Conservation (phyloP, 2,113 vertebrate genomes). For the Takifugu flavidus region DNA sequence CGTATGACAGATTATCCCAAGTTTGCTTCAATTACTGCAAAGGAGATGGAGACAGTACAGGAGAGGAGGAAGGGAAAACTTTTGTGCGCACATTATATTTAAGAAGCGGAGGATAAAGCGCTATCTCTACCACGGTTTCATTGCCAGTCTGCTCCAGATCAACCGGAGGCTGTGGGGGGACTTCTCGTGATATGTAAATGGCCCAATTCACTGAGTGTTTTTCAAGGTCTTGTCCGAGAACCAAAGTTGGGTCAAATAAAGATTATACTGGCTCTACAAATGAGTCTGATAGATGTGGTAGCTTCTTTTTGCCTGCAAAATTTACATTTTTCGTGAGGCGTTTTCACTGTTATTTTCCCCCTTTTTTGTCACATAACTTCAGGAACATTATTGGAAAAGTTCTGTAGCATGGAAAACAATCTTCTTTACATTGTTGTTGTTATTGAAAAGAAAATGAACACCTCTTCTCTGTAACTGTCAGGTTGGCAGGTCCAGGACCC, state of each 20-base stretch:
- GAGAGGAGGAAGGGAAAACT: constrained; percentile 60
- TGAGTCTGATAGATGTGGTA: constrained; percentile 37
- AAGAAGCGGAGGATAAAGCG: constrained; percentile 80
- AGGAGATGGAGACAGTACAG: constrained; percentile 71
- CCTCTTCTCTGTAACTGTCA: constrained; percentile 51
- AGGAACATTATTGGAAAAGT: neutral
- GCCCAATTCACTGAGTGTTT: constrained; percentile 54
- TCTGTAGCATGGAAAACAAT: too few species aligned
- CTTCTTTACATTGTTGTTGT: neutral
- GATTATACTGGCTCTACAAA: constrained; percentile 48
- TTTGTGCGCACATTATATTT: constrained; percentile 87
- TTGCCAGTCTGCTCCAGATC: constrained; percentile 53
- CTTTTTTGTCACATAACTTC: neutral
- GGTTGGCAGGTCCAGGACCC: constrained; percentile 85
- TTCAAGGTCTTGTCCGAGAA: constrained; percentile 56
- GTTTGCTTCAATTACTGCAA: constrained; percentile 80
- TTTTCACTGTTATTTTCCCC: constrained; percentile 26
- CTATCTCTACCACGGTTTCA: constrained; percentile 61
- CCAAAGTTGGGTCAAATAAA: constrained; percentile 41
- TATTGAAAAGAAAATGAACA: neutral
- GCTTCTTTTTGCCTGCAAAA: constrained; percentile 25
- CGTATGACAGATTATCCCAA: constrained; percentile 78
- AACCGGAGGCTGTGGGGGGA: constrained; percentile 44
- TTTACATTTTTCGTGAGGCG: constrained; percentile 29
- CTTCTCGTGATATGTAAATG: constrained; percentile 54